Base-by-base conservation (phyloP, 2,888 invertebrate species). In the Drosophila pseudotakahashii region DNA sequence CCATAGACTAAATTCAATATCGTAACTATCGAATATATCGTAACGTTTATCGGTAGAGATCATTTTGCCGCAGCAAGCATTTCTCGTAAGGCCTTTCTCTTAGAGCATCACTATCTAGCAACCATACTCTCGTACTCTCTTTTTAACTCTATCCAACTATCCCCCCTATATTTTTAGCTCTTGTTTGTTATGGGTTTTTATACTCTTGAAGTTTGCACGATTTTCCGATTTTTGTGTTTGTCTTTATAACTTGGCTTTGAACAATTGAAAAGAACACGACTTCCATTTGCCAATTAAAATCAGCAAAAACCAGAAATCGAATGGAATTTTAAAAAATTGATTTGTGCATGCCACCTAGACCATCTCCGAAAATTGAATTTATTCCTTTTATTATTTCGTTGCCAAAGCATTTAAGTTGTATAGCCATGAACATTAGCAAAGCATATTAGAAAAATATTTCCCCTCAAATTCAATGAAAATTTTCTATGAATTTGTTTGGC, bases 71-170 rank as follows among this genome's bases (percentile, higher is more conserved):
- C 79, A 85, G 79, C 81, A 79, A 81, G 51, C 71, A 70, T 83
- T 80, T 75, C 81, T 45, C 39, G 60, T 76, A 75, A 85, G 80
- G 62, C 86, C 73, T 79, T 80, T 54, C 69, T 72, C 60, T 53
- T 74, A 71, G 75, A 75, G 64, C 71, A 79, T 88, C 57, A 36
- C 59, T 58, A 48, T 59, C 53, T 72, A 73, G 74, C 55, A 53
- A 64, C 52, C 76, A 58, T 70, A 51, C 58, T 55, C 30, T 63
- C 48, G 42, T 79, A 32, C 50, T 72, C 11, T 77, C 44, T 60
- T 36, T 36, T 11, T 26, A 14, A 37, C 32, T 71, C 37, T 58
- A 13, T 73, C 34, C 44, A 14, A 32, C 62, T 51, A 48, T 57
- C 45, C 19, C 19, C 54, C 45, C 44, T n/a, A 42, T 55, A 11